phyloP scores from a whole-genome alignment of 2,888 invertebrate genomes.

The Polydrusus tereticollis region DNA sequence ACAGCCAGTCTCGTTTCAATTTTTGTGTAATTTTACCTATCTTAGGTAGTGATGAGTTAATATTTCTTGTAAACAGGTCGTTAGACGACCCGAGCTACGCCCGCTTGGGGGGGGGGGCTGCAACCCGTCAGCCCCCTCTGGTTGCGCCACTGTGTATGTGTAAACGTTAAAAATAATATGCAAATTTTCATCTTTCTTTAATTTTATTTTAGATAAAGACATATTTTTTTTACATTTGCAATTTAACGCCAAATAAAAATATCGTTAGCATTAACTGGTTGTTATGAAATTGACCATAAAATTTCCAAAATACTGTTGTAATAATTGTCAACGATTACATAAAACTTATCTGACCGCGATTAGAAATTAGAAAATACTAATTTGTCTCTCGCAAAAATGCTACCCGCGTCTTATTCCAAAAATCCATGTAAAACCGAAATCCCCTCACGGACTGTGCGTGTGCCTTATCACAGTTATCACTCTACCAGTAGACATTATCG shows the following conservation, averaged over 20 bases:
- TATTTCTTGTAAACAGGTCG: no score
- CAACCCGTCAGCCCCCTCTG: no score
- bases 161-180: no score
- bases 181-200: no score
- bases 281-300: neutral
- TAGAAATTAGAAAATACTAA: neutral
- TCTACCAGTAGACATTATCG: conserved; percentile 4
- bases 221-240: neutral
- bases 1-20: no score
- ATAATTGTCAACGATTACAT: neutral
- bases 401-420: neutral
- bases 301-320: neutral
- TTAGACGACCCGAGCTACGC: no score
- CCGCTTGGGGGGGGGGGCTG: no score
- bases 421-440: neutral
- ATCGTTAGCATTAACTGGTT: neutral
- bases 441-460: neutral
- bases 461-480: neutral
- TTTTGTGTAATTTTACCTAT: no score
- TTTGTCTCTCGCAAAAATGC: neutral
- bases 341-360: neutral
- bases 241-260: neutral
- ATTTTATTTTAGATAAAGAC: no score
- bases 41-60: no score
- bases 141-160: no score